Conservation (phyloP, 2,797 vertebrate species). For the Stomatorhinus walkeri region DNA sequence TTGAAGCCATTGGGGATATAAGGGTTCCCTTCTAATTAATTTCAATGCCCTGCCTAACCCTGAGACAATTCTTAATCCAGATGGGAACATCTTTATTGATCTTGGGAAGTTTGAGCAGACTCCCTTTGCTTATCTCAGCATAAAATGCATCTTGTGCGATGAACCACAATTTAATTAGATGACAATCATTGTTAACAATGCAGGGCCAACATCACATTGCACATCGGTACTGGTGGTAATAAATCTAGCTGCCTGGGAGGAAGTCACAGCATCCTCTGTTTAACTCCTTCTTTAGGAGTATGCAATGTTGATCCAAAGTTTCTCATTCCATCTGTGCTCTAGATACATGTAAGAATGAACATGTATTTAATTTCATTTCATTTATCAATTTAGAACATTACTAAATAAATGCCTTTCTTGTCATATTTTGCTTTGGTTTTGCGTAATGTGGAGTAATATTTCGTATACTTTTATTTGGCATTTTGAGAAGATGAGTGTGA, state of each 20-base stretch:
- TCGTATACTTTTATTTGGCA: background rate
- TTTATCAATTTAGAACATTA: background rate
- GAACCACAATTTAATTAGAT: constrained; percentile 96
- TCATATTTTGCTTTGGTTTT: background rate
- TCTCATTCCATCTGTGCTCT: background rate
- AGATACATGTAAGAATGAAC: background rate
- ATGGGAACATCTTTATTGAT: constrained; percentile 95
- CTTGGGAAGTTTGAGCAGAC: constrained; percentile 69
- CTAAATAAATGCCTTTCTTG: background rate
- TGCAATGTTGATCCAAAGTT: background rate
- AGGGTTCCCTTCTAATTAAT: constrained; percentile 86
- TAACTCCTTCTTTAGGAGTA: constrained; percentile 38
- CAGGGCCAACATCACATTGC: constrained; percentile 69
- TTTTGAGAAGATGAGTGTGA: background rate
- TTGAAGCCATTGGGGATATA: constrained; percentile 56
- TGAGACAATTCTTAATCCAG: constrained; percentile 79
- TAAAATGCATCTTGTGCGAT: constrained; percentile 86
- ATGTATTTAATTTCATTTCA: background rate
- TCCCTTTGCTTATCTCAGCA: constrained; percentile 86
- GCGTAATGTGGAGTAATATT: background rate
- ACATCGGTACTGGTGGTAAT: constrained; percentile 80
- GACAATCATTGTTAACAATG: constrained; percentile 96
- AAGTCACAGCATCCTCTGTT: constrained; percentile 56
- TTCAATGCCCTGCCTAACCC: constrained; percentile 77
- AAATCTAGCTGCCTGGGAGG: constrained; percentile 69